Percentiles rank a stretch among this genome's conserved stretches.
phyloP scores from a whole-genome alignment of 2,113 vertebrate genomes.

The Chlorodrepanis virens region DNA sequence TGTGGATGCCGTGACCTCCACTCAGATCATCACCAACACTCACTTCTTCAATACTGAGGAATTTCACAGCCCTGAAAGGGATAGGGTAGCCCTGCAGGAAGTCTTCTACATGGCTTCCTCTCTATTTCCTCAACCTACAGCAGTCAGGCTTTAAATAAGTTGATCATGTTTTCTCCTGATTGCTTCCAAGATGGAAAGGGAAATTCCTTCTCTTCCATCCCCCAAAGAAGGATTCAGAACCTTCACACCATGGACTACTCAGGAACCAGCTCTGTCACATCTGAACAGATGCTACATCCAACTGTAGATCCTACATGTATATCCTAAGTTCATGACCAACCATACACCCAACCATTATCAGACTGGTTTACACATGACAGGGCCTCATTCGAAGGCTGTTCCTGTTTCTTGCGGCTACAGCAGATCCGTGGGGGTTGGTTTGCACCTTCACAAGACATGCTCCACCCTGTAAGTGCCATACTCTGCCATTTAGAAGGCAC shows the following conservation, averaged over 20 bases:
- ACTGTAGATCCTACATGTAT: not conserved
- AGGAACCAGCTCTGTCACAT: not conserved
- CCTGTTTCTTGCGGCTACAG: not conserved
- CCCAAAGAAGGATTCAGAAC: not conserved
- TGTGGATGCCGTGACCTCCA: not conserved
- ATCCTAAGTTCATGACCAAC: not conserved
- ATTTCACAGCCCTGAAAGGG: not conserved
- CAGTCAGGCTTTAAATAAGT: not conserved
- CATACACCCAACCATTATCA: not conserved
- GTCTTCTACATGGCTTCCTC: not conserved
- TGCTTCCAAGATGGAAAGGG: not conserved
- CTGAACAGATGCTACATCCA: not conserved
- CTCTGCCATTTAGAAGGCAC: not conserved
- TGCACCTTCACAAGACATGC: accelerated
- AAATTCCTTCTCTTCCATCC: not conserved
- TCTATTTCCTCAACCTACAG: not conserved
- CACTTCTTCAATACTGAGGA: not conserved
- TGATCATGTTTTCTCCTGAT: not conserved
- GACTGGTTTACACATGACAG: not conserved
- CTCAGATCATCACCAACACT: not conserved
- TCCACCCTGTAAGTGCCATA: accelerated
- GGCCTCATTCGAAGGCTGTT: not conserved
- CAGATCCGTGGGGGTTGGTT: accelerated
- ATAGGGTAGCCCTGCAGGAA: not conserved
- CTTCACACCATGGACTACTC: no score